phyloP scores from a whole-genome alignment of 2,113 vertebrate species.

The Deroptyus accipitrinus region DNA sequence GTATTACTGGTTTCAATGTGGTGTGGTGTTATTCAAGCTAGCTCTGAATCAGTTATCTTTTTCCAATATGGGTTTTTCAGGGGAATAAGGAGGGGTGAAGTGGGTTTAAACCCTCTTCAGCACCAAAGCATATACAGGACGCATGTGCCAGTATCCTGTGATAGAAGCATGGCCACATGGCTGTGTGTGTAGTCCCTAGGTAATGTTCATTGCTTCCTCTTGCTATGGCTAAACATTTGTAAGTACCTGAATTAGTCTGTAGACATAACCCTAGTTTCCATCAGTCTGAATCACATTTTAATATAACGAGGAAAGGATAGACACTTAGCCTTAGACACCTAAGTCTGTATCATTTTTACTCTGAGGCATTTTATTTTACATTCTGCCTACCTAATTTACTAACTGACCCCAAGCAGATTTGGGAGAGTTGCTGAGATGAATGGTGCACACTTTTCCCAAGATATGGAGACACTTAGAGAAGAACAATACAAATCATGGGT shows the following conservation, averaged over 20 bases:
- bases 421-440: neutral
- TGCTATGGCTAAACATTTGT: neutral
- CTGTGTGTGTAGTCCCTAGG: neutral
- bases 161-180: neutral
- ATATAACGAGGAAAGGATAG: neutral
- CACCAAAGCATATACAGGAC: neutral
- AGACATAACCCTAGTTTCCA: neutral
- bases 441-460: neutral
- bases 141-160: neutral
- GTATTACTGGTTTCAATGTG: neutral
- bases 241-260: neutral
- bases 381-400: neutral
- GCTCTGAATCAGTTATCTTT: neutral
- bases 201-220: neutral
- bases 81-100: neutral
- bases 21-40: neutral
- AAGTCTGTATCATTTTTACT: neutral
- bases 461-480: neutral
- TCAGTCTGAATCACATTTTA: neutral
- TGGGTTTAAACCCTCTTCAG: neutral
- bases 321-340: neutral
- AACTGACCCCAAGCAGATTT: neutral
- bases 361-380: neutral
- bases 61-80: neutral
- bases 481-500: rapidly evolving